Evolutionary conservation across 2,888 invertebrate genomes (phyloP).

Genomic region (Piscicola geometra): DNA sequence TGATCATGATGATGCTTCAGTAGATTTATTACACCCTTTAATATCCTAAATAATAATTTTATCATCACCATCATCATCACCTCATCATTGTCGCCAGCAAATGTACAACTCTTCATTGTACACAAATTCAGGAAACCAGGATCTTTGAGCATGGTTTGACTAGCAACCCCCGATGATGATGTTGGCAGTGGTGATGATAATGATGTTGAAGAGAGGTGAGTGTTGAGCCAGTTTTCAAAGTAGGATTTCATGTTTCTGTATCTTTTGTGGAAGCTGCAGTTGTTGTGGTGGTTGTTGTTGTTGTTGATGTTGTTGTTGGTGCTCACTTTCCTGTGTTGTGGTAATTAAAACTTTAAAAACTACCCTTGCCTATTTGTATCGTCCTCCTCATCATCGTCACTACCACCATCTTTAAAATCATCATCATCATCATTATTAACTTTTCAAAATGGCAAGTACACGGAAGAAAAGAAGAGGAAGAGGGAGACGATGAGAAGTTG

Average conservation of each 20-base stretch:
- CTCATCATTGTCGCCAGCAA: constrained; percentile 77
- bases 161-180: constrained; percentile 53
- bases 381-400: too few species aligned
- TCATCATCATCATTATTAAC: background rate
- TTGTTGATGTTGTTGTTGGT: too few species aligned
- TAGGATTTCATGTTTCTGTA: background rate
- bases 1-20: background rate
- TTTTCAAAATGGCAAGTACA: constrained; percentile 1
- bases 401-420: too few species aligned
- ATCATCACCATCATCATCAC: background rate
- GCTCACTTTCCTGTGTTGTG: too few species aligned
- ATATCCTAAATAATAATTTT: background rate
- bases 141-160: constrained; percentile 72
- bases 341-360: too few species aligned
- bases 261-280: background rate
- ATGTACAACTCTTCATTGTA: constrained; percentile 93
- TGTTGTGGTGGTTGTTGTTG: background rate
- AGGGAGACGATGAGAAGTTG: constrained; percentile 71
- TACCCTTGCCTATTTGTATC: too few species aligned
- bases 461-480: constrained; percentile 70
- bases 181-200: background rate
- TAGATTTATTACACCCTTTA: background rate
- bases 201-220: background rate
- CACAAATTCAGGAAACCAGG: constrained; percentile 89
- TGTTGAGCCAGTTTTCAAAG: background rate